Base-by-base conservation (phyloP, 2,888 invertebrate genomes). In the Andrena haemorrhoa region DNA sequence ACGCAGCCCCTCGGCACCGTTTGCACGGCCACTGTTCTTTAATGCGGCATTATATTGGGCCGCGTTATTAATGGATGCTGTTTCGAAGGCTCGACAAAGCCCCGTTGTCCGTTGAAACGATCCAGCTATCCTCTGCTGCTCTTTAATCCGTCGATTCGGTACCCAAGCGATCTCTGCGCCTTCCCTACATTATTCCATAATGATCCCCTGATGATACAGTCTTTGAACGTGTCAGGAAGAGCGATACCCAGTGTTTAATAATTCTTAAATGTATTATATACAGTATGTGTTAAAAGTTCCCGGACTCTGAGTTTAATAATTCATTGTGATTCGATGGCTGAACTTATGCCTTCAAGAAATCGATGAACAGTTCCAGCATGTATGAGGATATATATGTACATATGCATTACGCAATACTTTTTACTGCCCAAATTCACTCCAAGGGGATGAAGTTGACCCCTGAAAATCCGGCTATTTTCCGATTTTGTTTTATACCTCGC, bases 11-110 rank as follows among this genome's bases (percentile, higher is more conserved):
- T 84, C 81, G 75, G 81, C 70, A 75, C 83, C 88, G 83, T 86
- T 88, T 84, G 75, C 79, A 73, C 81, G 71, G 86, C 76, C 72
- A 75, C 84, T 89, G 84, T 88, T 88, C 86, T 88, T 88, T 91
- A 92, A 92, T 91, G 87, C 91, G 85, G 90, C 91, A 90, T 93
- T 92, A 92, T 91, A 92, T 92, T 90, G 90, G 89, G 83, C 41
- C 84, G 65, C 81, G 88, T 92, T 91, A 92, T 92, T 90, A 90
- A 91, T 90, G 90, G 90, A 78, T 78, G 82, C 88, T 84, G 83
- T 77, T 78, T 73, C 82, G 83, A 80, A 81, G 83, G 77, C 70
- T 86, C 69, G 75, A 76, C 85, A 74, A 63, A 79, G 72, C 82
- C 85, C 71, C 75, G 63, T n/a, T 79, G 63, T n/a, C 78, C 71